Conservation (phyloP, 2,113 vertebrate species). For the Bubo bubo region DNA sequence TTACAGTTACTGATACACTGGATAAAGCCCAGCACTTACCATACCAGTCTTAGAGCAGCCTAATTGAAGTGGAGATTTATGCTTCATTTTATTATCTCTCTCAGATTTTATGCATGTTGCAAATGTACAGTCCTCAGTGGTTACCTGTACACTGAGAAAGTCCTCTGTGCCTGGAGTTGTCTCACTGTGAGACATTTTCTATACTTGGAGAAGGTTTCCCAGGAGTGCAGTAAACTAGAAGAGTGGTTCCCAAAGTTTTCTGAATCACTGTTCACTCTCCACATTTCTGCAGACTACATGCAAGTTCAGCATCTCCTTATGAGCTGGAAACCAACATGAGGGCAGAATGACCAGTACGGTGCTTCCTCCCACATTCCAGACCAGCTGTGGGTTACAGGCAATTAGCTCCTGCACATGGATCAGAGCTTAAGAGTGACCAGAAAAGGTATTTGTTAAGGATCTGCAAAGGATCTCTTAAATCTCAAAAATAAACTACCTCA, state of each 20-base stretch:
- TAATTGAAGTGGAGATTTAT: neutral
- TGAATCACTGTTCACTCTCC: neutral
- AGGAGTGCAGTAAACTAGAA: neutral
- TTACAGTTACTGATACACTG: neutral
- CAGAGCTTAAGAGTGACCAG: neutral
- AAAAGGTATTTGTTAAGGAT: neutral
- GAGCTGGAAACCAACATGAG: neutral
- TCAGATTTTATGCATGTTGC: neutral
- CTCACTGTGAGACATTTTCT: neutral
- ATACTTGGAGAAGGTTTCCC: neutral
- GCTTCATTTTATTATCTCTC: neutral
- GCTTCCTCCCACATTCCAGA: neutral
- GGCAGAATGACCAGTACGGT: neutral
- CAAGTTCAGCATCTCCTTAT: neutral
- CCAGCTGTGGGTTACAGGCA: neutral
- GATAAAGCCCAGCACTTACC: neutral
- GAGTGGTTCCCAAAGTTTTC: neutral
- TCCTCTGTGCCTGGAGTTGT: neutral
- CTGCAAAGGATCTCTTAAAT: neutral
- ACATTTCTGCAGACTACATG: neutral
- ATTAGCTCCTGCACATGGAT: neutral
- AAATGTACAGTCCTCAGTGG: neutral
- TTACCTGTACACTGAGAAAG: neutral
- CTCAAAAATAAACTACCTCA: neutral
- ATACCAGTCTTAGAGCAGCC: neutral